Evolutionary conservation across 1,140 invertebrate genomes (phyloP), one percentile per base, ranked within the genome.

Genomic region (Drosophila insularis): DNA sequence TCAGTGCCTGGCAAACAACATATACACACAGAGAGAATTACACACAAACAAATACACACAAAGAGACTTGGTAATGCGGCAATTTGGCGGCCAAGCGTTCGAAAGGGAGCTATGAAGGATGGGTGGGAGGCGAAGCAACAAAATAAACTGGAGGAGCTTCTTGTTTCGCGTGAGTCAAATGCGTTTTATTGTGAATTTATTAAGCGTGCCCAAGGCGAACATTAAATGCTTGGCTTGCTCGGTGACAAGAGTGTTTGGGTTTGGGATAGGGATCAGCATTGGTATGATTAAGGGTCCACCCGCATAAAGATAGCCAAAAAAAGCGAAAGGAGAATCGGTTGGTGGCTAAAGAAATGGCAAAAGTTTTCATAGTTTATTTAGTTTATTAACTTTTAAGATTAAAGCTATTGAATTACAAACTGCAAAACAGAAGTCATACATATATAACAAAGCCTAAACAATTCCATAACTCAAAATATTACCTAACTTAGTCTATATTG

Each of bases 101-200:
- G 55, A 58, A 75, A 74, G 23, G 19, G 43, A 40, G 17, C 35
- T 19, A 8, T 40, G 32, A 8, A 19, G 11, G 7, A 3, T 17
- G 13, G 11, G 4, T 4, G 21, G 39, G 11, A 11, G 35, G 17
- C 4, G 23, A 27, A 27, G 23, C 23, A 27, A 27, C 23, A 27
- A 27, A 27, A 27, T 27, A 4, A 4, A 27, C 23, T 27, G 5
- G 27, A 27, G 27, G 4, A 27, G 27, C 43, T 63, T 35, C 13
- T 59, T 70, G 64, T 61, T 59, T 72, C 50, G 70, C 81, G 69
- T 58, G 74, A 75, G 63, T 87, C 81, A 87, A 81, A 86, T 87
- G 81, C 81, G 82, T 86, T 86, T 86, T 86, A 86, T 86, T 86
- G 79, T 87, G 71, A 86, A 86, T 86, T 87, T 86, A 86, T 86